These are phyloP conservation scores for Diadegma fenestrale DNA, from an alignment of 2,888 invertebrate species.

Conservation along the genomic window DNA sequence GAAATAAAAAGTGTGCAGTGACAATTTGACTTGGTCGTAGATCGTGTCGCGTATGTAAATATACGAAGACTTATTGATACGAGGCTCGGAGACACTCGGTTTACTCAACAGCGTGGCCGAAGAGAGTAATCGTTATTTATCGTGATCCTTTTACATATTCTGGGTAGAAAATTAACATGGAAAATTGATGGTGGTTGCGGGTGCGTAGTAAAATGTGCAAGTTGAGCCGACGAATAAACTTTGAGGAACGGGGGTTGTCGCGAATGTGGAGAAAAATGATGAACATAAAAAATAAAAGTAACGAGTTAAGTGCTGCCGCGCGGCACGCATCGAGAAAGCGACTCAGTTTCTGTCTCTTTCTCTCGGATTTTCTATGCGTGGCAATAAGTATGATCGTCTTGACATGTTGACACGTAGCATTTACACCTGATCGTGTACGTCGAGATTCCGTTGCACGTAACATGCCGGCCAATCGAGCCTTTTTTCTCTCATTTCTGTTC, in stretches of 20 bases:
- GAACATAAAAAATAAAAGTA: conserved; percentile 7
- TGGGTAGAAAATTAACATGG: conserved; percentile 75
- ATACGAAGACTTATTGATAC: conserved; percentile 47
- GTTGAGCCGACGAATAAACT: conserved; percentile 4
- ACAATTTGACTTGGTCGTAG: not conserved
- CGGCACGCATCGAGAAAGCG: conserved; percentile 72
- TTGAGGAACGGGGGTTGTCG: conserved; percentile 36
- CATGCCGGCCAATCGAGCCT: not conserved
- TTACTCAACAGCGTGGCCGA: conserved; percentile 52
- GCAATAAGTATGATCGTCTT: conserved; percentile 67
- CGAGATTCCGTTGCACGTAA: conserved; percentile 58
- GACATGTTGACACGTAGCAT: conserved; percentile 78
- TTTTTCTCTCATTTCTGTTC: conserved; percentile 8
- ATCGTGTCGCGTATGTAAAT: not conserved
- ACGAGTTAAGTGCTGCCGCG: conserved; percentile 66
- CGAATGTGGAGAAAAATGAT: conserved; percentile 44
- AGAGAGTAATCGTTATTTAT: conserved; percentile 77
- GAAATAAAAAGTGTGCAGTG: not conserved
- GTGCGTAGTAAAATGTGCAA: conserved; percentile 58
- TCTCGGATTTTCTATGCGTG: conserved; percentile 18
- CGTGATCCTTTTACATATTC: conserved; percentile 71
- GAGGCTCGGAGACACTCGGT: conserved; percentile 37
- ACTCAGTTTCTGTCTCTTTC: conserved; percentile 45
- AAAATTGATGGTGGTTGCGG: conserved; percentile 73
- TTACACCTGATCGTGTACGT: conserved; percentile 75